Evolutionary conservation across 2,113 vertebrate genomes (phyloP), one percentile per base, ranked within the genome.

Genomic region (Hemibagrus wyckioides): DNA sequence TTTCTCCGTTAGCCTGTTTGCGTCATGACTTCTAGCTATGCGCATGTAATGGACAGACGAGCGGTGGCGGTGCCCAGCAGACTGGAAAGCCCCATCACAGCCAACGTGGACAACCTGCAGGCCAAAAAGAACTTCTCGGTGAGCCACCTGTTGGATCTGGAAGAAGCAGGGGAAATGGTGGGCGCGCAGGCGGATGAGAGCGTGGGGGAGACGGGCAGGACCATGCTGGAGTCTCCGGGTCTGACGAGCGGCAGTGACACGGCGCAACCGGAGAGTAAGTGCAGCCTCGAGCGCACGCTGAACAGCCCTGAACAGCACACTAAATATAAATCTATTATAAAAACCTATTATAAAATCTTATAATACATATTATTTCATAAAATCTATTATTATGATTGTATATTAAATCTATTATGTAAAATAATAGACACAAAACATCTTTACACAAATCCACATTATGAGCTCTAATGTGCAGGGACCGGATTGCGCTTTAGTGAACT

Each of bases 111-210:
- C 94, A 96, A 95, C 93, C 95, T 99, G 93, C 98, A 99, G 93
- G 97, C 96, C 88, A 99, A 99, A 91, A 99, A 99, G 97, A 99
- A 99, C 96, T 99, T 99, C 96, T 98, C 98, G 7, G 97, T 99
- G 88, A 99, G 98, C 94, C 98, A 99, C 97, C 96, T 99, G 96
- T 90, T 99, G 93, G 98, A 99, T 92, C 97, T 99, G 94, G 98
- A 99, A 90, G 98, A 99, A 91, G 97, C 97, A 88, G 97, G 96
- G 69, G 98, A 99, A 89, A 97, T 98, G 97, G 97, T 96, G 81
- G 97, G 97, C 61, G 94, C 93, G 23, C 98, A 98, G 92, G 94
- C 95, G 21, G 98, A 98, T 84, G 98, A 99, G 88, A 94, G 95
- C 81, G 96, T 96, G 86, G 97, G 96, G 82, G 98, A 99, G 90